phyloP scores from a whole-genome alignment of 2,797 vertebrate species.

The Ceyx erithaca region DNA sequence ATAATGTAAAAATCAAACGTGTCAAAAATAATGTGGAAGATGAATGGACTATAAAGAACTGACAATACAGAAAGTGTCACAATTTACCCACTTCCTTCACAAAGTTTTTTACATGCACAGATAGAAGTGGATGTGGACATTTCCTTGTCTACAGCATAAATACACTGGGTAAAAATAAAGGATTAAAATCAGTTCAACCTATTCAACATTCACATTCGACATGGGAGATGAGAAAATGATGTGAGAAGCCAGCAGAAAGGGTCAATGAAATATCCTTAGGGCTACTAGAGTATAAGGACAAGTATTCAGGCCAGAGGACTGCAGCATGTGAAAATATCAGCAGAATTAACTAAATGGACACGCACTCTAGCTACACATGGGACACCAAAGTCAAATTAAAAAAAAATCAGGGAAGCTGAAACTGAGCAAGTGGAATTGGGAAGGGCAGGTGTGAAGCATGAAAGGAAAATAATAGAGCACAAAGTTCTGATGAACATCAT shows the following conservation, averaged over 20 bases:
- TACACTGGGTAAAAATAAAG: background rate
- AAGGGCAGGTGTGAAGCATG: slow-evolving; percentile 7
- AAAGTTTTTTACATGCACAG: background rate
- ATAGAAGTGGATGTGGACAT: background rate
- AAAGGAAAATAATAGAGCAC: slow-evolving; percentile 29
- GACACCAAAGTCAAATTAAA: slow-evolving; percentile 24
- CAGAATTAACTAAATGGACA: slow-evolving; percentile 8
- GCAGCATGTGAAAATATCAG: background rate
- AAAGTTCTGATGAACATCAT: slow-evolving; percentile 36
- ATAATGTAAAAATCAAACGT: background rate
- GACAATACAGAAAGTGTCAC: background rate
- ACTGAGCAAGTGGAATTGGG: background rate
- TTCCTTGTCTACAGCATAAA: background rate
- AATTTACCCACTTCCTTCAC: background rate
- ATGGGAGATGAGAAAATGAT: slow-evolving; percentile 39
- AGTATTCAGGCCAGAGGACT: slow-evolving; percentile 20
- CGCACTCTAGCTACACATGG: background rate
- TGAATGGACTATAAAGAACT: background rate
- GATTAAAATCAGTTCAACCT: slow-evolving; percentile 42
- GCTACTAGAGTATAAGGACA: slow-evolving; percentile 23
- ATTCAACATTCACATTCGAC: background rate
- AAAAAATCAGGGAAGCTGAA: background rate
- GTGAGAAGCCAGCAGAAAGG: slow-evolving; percentile 17
- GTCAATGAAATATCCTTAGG: slow-evolving; percentile 44
- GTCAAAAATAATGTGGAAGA: background rate